A percentile compares a stretch with the other conserved stretches of the same genome.
These are phyloP conservation scores for Prochilodus magdalenae DNA, from an alignment of 2,113 vertebrate genomes.

Conservation along the genomic window DNA sequence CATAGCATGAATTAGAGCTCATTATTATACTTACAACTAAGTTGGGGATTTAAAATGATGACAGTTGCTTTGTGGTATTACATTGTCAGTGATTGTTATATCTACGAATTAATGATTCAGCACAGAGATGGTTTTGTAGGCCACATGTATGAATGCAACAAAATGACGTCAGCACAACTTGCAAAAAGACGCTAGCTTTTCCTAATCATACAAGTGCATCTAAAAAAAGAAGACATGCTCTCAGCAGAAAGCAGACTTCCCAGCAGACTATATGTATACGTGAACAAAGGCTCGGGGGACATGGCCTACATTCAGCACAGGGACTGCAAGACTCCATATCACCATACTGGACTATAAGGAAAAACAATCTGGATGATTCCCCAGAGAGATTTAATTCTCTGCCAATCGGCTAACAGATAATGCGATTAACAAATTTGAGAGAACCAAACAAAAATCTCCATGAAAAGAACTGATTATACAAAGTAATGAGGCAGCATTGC, in stretches of 20 bases:
- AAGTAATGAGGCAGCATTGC: neutral
- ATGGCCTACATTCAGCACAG: constrained; percentile 36
- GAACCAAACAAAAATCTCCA: constrained; percentile 23
- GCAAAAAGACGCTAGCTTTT: neutral
- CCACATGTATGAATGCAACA: no score
- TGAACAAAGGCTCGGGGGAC: constrained; percentile 39
- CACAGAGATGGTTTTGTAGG: neutral
- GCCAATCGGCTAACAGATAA: constrained; percentile 17
- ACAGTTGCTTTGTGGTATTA: no score
- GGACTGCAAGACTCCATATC: constrained; percentile 16
- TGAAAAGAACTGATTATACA: constrained; percentile 11
- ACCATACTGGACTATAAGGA: constrained; percentile 32
- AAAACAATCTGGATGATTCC: constrained; percentile 19
- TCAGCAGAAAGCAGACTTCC: constrained; percentile 35
- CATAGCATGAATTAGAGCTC: no score
- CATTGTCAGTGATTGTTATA: no score
- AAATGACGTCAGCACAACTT: constrained; percentile 18
- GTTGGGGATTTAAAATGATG: no score
- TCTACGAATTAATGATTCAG: neutral
- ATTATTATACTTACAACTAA: no score
- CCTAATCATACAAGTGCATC: neutral
- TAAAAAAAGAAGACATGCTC: constrained; percentile 35
- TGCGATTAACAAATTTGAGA: constrained; percentile 7
- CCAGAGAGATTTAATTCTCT: constrained; percentile 16
- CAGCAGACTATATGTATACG: constrained; percentile 38